These are phyloP conservation scores for Butorides virescens DNA, from an alignment of 2,113 vertebrate genomes.

Conservation along the genomic window DNA sequence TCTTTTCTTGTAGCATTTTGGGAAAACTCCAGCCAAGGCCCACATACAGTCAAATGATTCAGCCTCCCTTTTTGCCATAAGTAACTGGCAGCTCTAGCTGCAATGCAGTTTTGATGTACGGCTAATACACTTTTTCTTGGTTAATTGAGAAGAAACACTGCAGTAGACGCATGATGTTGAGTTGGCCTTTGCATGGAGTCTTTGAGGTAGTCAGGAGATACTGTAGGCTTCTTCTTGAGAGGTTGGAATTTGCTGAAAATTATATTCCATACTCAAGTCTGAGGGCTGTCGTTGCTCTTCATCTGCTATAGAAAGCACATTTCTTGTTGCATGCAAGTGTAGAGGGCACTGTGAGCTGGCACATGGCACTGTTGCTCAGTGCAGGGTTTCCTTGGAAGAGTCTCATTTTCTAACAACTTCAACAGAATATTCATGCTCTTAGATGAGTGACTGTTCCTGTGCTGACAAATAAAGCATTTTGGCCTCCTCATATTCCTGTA, in stretches of 20 bases:
- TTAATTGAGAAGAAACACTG: constrained; percentile 39
- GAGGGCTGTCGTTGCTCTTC: neutral
- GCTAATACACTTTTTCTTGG: neutral
- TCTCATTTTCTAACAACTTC: constrained; percentile 17
- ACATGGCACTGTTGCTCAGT: neutral
- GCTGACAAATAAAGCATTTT: constrained; percentile 35
- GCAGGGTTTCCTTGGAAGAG: constrained; percentile 3
- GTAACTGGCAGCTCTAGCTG: constrained; percentile 57
- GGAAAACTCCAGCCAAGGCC: constrained; percentile 62
- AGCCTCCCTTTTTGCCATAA: constrained; percentile 29
- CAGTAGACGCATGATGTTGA: neutral
- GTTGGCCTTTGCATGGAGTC: neutral
- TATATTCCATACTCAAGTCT: neutral
- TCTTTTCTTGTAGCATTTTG: constrained; percentile 10
- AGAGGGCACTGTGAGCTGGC: constrained; percentile 2
- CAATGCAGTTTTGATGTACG: constrained; percentile 58
- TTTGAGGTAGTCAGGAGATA: neutral
- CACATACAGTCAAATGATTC: constrained; percentile 48
- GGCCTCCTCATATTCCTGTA: constrained; percentile 3
- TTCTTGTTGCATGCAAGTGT: neutral
- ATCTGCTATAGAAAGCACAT: neutral
- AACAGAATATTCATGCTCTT: neutral
- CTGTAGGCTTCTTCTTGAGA: neutral
- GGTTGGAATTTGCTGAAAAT: neutral
- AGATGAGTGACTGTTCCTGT: constrained; percentile 20